Conservation (phyloP, 1,140 invertebrate species). For the Nasonia giraulti region DNA sequence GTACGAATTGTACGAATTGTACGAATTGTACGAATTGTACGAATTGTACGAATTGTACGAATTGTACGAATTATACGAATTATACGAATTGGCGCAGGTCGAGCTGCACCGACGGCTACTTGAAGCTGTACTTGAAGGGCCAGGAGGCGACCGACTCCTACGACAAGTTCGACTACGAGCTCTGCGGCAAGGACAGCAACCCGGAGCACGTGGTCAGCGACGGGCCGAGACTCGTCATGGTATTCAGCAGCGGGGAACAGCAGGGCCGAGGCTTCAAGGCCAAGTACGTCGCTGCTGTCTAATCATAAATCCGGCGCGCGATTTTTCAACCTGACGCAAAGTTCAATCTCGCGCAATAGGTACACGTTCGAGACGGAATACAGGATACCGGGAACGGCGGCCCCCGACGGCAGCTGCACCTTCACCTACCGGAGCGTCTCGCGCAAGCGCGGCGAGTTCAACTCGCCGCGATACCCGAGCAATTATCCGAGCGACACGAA, state of each 20-base stretch:
- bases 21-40: too few species aligned
- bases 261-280: constrained; percentile 95
- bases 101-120: constrained; percentile 90
- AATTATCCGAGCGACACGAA: constrained; percentile 95
- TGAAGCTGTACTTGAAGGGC: constrained; percentile 93
- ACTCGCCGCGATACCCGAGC: constrained; percentile 95
- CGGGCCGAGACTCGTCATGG: constrained; percentile 93
- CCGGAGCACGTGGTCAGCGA: constrained; percentile 87
- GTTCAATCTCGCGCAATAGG: constrained; percentile 58
- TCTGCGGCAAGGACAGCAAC: constrained; percentile 86
- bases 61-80: too few species aligned
- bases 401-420: constrained; percentile 90
- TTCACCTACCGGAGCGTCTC: constrained; percentile 93
- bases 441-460: constrained; percentile 91
- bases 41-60: too few species aligned
- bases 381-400: constrained; percentile 94
- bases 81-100: too few species aligned
- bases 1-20: too few species aligned
- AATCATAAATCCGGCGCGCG: too few species aligned
- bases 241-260: constrained; percentile 92
- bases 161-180: constrained; percentile 93
- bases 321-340: not conserved
- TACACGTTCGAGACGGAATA: constrained; percentile 94
- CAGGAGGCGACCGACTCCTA: constrained; percentile 94
- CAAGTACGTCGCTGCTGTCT: constrained; percentile 65